Evolutionary conservation across 37 sponge, comb jelly and placozoan genomes (phyloP).

Genomic region (Mnemiopsis leidyi): DNA sequence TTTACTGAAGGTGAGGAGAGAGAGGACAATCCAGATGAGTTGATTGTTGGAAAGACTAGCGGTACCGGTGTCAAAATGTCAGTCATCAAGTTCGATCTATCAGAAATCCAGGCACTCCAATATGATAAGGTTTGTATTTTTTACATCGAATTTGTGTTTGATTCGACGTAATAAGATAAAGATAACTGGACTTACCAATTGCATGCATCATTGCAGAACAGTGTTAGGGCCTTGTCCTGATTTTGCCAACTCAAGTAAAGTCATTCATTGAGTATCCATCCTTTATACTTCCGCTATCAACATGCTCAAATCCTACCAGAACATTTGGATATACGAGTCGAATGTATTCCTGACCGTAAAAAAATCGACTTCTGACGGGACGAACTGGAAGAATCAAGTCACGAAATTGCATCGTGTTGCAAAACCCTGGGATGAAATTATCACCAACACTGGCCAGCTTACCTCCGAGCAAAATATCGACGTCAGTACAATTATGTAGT

Average conservation of each 20-base stretch:
- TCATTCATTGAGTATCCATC: too few species aligned
- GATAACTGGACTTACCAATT: too few species aligned
- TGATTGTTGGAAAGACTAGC: background rate
- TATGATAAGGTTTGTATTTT: background rate
- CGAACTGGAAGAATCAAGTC: background rate
- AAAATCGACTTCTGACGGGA: background rate
- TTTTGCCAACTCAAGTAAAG: too few species aligned
- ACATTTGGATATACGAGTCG: background rate
- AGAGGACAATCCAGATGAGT: background rate
- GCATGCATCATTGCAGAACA: too few species aligned
- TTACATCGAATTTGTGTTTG: too few species aligned
- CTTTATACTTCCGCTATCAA: too few species aligned
- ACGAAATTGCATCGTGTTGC: slow-evolving; percentile 11
- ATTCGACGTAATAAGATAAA: too few species aligned
- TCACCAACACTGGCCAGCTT: background rate
- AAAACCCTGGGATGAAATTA: background rate
- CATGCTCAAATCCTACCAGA: too few species aligned
- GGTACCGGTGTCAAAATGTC: background rate
- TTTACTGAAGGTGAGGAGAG: background rate
- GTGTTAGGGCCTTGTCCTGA: too few species aligned
- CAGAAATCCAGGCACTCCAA: background rate
- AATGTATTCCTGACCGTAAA: slow-evolving; percentile 7
- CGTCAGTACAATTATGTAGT: background rate
- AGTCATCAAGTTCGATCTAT: slow-evolving; percentile 3
- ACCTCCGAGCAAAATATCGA: background rate